Percentiles rank a stretch among this genome's conserved stretches.
phyloP scores from a whole-genome alignment of 2,888 invertebrate species.

The Parochlus steinenii region DNA sequence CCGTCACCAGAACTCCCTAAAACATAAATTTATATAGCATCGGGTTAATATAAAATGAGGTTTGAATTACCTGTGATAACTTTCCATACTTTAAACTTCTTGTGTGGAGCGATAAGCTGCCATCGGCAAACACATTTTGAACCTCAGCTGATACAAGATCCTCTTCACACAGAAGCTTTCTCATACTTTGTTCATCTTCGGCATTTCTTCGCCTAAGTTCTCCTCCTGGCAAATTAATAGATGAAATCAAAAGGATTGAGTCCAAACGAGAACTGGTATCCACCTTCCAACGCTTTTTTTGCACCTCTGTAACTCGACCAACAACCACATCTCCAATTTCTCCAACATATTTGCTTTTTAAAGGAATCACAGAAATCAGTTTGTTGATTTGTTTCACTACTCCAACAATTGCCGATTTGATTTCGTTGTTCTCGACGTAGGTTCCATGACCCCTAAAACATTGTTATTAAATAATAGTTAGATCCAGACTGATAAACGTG shows the following conservation, averaged over 20 bases:
- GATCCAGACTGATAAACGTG: background rate
- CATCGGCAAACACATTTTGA: conserved; percentile 81
- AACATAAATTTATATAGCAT: conserved; percentile 30
- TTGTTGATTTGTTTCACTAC: conserved; percentile 89
- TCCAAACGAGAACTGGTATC: conserved; percentile 84
- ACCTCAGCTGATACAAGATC: conserved; percentile 97
- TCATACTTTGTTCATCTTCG: conserved; percentile 97
- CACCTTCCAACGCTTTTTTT: conserved; percentile 88
- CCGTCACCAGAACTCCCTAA: conserved; percentile 81
- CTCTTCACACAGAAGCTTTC: conserved; percentile 82
- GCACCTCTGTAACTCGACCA: conserved; percentile 85
- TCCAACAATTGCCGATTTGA: conserved; percentile 89
- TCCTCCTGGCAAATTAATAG: conserved; percentile 94
- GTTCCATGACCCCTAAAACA: conserved; percentile 84
- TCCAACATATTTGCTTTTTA: conserved; percentile 80
- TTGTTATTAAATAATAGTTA: conserved; percentile 13
- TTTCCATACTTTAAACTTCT: conserved; percentile 95
- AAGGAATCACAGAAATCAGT: conserved; percentile 75
- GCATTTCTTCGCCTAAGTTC: conserved; percentile 83
- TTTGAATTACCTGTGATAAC: conserved; percentile 31
- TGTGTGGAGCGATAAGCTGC: conserved; percentile 83
- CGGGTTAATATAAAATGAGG: conserved; percentile 11
- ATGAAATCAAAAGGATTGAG: conserved; percentile 71
- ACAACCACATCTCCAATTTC: conserved; percentile 96
- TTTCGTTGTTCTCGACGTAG: conserved; percentile 63